Conservation (phyloP, 2,888 invertebrate species). For the Diogma glabrata region DNA sequence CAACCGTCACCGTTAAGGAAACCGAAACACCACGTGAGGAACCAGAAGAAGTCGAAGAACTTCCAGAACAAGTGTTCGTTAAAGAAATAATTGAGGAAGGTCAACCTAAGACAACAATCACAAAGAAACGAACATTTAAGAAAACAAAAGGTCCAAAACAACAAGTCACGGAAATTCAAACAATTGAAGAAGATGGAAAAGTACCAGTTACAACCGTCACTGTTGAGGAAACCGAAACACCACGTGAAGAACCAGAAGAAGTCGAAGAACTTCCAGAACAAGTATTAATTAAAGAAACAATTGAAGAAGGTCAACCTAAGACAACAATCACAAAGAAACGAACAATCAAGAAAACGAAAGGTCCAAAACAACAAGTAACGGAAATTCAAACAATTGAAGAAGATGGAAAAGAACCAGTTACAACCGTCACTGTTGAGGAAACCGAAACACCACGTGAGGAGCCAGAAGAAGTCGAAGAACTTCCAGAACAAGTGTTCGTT, state of each 20-base stretch:
- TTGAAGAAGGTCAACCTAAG: slow-evolving; percentile 24
- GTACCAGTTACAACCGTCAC: slow-evolving; percentile 26
- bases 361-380: slow-evolving; percentile 30
- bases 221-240: slow-evolving; percentile 19
- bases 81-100: slow-evolving; percentile 22
- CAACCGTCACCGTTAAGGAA: slow-evolving; percentile 26
- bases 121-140: slow-evolving; percentile 13
- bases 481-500: slow-evolving; percentile 18
- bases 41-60: slow-evolving; percentile 22
- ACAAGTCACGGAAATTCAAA: slow-evolving; percentile 32
- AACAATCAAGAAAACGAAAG: slow-evolving; percentile 29
- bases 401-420: slow-evolving; percentile 29
- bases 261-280: slow-evolving; percentile 29
- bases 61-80: slow-evolving; percentile 32
- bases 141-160: slow-evolving; percentile 28
- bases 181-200: slow-evolving; percentile 29
- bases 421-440: slow-evolving; percentile 25
- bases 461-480: slow-evolving; percentile 20
- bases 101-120: slow-evolving; percentile 23
- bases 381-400: slow-evolving; percentile 33
- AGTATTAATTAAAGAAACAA: slow-evolving; percentile 22
- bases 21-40: too few relatives aligned
- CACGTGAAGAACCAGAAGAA: slow-evolving; percentile 26
- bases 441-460: slow-evolving; percentile 11
- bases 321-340: slow-evolving; percentile 25